A percentile compares a stretch with the other conserved stretches of the same genome.
phyloP scores from a whole-genome alignment of 2,888 invertebrate genomes.

The Mesoligia furuncula region DNA sequence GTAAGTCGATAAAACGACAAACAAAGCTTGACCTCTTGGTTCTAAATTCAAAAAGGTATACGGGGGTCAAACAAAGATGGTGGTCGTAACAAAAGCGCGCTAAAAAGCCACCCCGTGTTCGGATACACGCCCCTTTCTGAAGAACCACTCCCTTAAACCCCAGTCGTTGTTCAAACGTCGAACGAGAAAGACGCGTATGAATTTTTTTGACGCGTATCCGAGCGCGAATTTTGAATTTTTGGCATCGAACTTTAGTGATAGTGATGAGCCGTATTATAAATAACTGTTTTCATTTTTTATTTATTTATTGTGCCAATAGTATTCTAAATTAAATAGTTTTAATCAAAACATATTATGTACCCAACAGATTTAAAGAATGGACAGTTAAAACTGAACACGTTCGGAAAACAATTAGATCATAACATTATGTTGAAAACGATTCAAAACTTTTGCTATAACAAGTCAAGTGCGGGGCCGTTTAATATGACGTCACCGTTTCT shows the following conservation, averaged over 20 bases:
- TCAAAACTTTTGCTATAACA: slow-evolving; percentile 85
- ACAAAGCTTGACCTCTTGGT: slow-evolving; percentile 65
- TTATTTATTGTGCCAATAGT: slow-evolving; percentile 43
- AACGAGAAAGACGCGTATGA: slow-evolving; percentile 68
- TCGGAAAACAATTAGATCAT: slow-evolving; percentile 81
- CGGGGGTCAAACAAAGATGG: slow-evolving; percentile 75
- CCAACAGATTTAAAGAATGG: slow-evolving; percentile 87
- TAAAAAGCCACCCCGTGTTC: slow-evolving; percentile 84
- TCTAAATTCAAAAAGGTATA: slow-evolving; percentile 54
- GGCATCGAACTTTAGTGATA: slow-evolving; percentile 51
- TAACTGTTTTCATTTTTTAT: slow-evolving; percentile 42
- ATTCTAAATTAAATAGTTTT: slow-evolving; percentile 52
- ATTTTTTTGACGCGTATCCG: slow-evolving; percentile 38
- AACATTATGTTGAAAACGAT: slow-evolving; percentile 89
- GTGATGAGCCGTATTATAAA: slow-evolving; percentile 55
- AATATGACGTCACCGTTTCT: slow-evolving; percentile 91
- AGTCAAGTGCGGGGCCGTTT: slow-evolving; percentile 77
- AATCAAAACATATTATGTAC: slow-evolving; percentile 84
- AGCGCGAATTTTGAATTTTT: slow-evolving; percentile 57
- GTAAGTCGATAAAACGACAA: slow-evolving; percentile 75
- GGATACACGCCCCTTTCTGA: slow-evolving; percentile 82
- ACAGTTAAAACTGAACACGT: slow-evolving; percentile 83
- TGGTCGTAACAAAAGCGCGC: slow-evolving; percentile 79
- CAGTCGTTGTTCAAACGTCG: slow-evolving; percentile 78
- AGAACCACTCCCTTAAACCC: slow-evolving; percentile 83